phyloP scores from a whole-genome alignment of 1,140 invertebrate genomes.

The Aphelenchoides besseyi region DNA sequence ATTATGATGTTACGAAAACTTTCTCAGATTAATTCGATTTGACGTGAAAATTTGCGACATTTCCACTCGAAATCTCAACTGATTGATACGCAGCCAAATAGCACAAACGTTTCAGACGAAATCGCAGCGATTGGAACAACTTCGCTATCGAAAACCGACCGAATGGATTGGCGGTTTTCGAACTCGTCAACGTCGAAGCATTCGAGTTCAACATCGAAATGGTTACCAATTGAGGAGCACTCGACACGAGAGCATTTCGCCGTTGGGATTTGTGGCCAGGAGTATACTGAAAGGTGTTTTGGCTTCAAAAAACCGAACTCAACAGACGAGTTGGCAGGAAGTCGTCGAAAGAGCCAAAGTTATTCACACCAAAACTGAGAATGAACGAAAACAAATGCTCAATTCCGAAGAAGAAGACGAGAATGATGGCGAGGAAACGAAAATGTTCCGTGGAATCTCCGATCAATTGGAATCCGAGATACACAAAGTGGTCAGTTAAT shows the following conservation, averaged over 20 bases:
- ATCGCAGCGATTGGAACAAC: not conserved
- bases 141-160: not conserved
- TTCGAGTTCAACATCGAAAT: not conserved
- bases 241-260: not conserved
- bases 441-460: not conserved
- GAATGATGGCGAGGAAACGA: not conserved
- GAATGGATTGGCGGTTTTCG: not conserved
- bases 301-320: slow-evolving; percentile 5
- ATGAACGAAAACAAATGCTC: not conserved
- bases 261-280: not conserved
- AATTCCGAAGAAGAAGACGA: not conserved
- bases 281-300: not conserved
- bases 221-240: not conserved
- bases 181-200: not conserved
- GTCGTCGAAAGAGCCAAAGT: not conserved
- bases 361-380: not conserved
- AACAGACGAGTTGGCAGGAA: not conserved
- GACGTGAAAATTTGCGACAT: too few relatives aligned
- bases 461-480: too few relatives aligned
- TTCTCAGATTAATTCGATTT: not conserved
- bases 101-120: not conserved
- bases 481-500: too few relatives aligned
- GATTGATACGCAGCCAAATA: too few relatives aligned
- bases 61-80: too few relatives aligned
- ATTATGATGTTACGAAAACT: not conserved